Percentiles rank a stretch among this genome's conserved stretches.
These are phyloP conservation scores for Danaus plexippus DNA, from an alignment of 1,140 invertebrate species.

Conservation along the genomic window DNA sequence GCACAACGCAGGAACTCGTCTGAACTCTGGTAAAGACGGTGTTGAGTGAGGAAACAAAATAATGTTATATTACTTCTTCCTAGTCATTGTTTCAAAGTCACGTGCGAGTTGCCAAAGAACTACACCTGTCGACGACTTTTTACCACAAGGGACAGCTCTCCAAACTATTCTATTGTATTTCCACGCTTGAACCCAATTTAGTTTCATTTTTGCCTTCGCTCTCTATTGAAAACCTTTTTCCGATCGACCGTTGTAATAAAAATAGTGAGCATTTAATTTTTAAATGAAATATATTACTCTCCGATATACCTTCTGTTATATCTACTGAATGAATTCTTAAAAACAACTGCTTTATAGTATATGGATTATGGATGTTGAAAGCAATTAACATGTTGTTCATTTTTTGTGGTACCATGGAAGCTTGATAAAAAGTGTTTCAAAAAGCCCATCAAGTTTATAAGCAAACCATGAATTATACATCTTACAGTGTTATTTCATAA, in stretches of 20 bases:
- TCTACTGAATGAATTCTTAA: no score
- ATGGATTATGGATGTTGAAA: no score
- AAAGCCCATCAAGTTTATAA: no score
- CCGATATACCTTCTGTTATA: no score
- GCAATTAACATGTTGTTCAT: no score
- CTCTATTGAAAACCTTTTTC: conserved; percentile 25
- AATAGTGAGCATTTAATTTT: no score
- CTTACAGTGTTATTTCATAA: no score
- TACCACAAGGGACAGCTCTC: conserved; percentile 36
- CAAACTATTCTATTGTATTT: conserved; percentile 45
- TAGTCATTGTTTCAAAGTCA: conserved; percentile 42
- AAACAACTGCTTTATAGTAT: no score
- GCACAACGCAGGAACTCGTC: conserved; percentile 2
- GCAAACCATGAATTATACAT: no score
- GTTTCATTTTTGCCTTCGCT: conserved; percentile 34
- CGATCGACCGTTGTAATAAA: conserved; percentile 1
- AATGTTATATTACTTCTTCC: conserved; percentile 26
- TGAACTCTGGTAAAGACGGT: conserved; percentile 9
- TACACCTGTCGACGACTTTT: conserved; percentile 42
- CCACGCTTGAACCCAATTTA: conserved; percentile 32
- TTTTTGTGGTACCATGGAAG: no score
- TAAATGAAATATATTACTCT: no score
- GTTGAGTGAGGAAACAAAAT: conserved; percentile 19
- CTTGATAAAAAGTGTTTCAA: no score
- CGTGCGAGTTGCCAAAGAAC: conserved; percentile 31